Base-by-base conservation (phyloP, 2,113 vertebrate species). In the Cathartes aura region DNA sequence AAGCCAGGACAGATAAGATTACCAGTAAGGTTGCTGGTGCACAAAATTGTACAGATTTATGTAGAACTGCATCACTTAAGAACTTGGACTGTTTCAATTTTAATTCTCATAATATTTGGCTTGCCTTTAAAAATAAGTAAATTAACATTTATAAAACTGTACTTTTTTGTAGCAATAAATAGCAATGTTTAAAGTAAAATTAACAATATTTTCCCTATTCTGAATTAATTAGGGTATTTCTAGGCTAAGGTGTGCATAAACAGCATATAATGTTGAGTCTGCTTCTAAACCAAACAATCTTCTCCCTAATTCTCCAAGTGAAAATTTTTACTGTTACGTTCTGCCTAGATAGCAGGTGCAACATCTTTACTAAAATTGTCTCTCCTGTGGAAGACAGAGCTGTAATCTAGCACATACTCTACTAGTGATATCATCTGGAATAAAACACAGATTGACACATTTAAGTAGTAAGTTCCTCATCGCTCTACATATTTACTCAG, bases 191-290 rank as follows among this genome's bases (percentile, higher is more conserved):
- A 32, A 73, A 53, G 43, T 71, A 14, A 90, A 82, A 84, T 36
- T 53, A 87, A 82, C 52, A 82, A 32, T 71, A 80, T 40, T 85
- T 96, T 91, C 70, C 86, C 83, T 95, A 60, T 78, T 97, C 43
- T 95, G 74, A 48, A 32, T 89, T 73, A 55, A 48, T 83, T 67
- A 53, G 73, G 22, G 18, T 86, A 64, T 79, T 80, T 43, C 78
- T 71, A 95, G 5, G 42, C 36, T 80, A 52, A 92, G 53, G 48
- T 74, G 47, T 58, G 82, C 71, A 82, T 85, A 81, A 90, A 82
- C n/a, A 89, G 82, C 59, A n/a, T 67, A 38, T 60, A 59, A 82
- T 21, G 13, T 68, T 82, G 24, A 60, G 14, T 74, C 59, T 90
- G 30, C 38, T 88, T 96, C 83, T 81, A 91, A 71, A 53, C 9